phyloP scores from a whole-genome alignment of 2,888 invertebrate genomes.

The Cotesia congregata region DNA sequence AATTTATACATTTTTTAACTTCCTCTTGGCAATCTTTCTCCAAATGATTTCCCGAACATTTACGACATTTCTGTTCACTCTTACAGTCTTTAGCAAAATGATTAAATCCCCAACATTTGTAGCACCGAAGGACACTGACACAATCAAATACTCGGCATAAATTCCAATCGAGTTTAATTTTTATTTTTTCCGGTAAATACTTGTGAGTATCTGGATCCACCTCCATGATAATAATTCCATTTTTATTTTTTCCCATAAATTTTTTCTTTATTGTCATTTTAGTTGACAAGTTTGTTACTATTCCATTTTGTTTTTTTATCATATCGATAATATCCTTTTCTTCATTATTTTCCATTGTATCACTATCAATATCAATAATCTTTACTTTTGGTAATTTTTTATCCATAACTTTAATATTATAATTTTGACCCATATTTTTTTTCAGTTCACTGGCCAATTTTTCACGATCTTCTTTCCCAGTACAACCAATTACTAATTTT shows the following conservation, averaged over 20 bases:
- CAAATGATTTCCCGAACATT: slow-evolving; percentile 34
- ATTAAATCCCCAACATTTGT: slow-evolving; percentile 38
- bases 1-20: slow-evolving; percentile 40
- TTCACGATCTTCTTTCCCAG: slow-evolving; percentile 31
- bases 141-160: not conserved
- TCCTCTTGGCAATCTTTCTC: slow-evolving; percentile 31
- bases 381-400: slow-evolving; percentile 37
- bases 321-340: slow-evolving; percentile 32
- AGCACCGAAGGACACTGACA: not conserved
- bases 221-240: not conserved
- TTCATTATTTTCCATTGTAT: slow-evolving; percentile 26
- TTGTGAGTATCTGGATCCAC: not conserved
- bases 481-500: slow-evolving; percentile 40
- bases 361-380: slow-evolving; percentile 40
- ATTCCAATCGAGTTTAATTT: not conserved
- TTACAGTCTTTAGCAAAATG: slow-evolving; percentile 40
- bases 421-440: too few species aligned
- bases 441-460: too few species aligned
- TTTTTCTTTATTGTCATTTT: not conserved
- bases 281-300: slow-evolving; percentile 25
- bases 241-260: not conserved
- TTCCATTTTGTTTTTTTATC: slow-evolving; percentile 35
- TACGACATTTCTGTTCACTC: slow-evolving; percentile 32
- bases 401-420: slow-evolving; percentile 34
- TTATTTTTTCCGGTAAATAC: not conserved